Percentiles rank a stretch among this genome's conserved stretches.
Evolutionary conservation across 2,113 vertebrate species (phyloP).

Genomic region (Notarius lentiginosus): DNA sequence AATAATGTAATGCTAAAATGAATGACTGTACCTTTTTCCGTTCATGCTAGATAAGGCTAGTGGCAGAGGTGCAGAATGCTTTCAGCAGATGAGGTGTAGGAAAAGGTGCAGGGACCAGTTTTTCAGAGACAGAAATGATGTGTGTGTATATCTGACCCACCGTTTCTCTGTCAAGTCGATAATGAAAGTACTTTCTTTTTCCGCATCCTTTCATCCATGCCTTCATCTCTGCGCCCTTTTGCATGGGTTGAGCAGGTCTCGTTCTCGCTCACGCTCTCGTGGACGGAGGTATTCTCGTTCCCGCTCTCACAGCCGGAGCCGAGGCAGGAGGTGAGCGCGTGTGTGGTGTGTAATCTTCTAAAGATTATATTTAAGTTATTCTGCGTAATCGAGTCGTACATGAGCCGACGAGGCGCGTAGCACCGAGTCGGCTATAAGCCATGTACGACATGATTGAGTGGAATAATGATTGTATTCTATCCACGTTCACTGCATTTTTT

Average conservation of each 20-base stretch:
- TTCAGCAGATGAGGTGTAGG: conserved; percentile 22
- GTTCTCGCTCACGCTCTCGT: conserved; percentile 80
- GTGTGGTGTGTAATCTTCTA: too few species aligned
- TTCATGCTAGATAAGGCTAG: conserved; percentile 36
- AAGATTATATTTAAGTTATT: too few species aligned
- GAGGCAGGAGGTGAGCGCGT: conserved; percentile 77
- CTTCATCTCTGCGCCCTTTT: background rate
- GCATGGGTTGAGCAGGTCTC: conserved; percentile 70
- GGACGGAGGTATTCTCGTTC: conserved; percentile 81
- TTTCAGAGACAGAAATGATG: conserved; percentile 27
- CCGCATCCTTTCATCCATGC: conserved; percentile 1
- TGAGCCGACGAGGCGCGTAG: too few species aligned
- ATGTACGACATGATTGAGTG: too few species aligned
- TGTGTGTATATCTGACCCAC: background rate
- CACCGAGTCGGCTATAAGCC: too few species aligned
- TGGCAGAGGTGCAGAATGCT: conserved; percentile 32
- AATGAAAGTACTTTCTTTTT: conserved; percentile 26
- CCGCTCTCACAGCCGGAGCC: conserved; percentile 79
- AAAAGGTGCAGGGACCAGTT: conserved; percentile 24
- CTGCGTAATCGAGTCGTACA: too few species aligned
- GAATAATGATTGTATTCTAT: too few species aligned
- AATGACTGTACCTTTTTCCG: conserved; percentile 30
- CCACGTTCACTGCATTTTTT: too few species aligned
- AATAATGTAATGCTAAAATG: conserved; percentile 30
- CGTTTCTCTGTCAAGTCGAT: background rate